Base-by-base conservation (phyloP, 1,140 invertebrate genomes). In the Lepidotrigona ventralis region DNA sequence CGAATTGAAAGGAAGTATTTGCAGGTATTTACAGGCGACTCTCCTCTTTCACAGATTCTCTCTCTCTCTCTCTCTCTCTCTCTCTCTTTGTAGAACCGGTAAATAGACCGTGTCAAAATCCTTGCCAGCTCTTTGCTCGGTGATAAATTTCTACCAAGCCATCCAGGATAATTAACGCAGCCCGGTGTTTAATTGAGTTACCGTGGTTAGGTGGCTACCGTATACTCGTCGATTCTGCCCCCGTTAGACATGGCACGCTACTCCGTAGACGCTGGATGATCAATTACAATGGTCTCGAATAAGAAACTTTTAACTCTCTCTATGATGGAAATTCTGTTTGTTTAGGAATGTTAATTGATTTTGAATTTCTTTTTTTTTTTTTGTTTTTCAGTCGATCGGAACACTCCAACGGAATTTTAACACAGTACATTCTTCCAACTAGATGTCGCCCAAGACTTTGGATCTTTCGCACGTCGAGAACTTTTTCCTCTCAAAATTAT, bases 81-180 rank as follows among this genome's bases (percentile, higher is more conserved):
- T 19, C 17, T 17, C 2, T 0, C 46, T 26, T 23, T 17, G 17
- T 15, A 15, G 5, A 23, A n/a, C 14, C 4, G 51, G 23, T 81
- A 75, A 83, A 83, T 83, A 83, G 81, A 70, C 66, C 81, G 81
- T 69, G 81, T 83, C 81, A 83, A 83, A 83, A 78, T 78, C 81
- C n/a, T 60, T 78, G 26, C 69, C 69, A 26, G 26, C 12, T 46
- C 39, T 46, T 46, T 11, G 54, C 73, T 2, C 74, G 39, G n/a
- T 58, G 75, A 83, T 83, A 83, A 83, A 83, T 83, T 78, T 70
- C 46, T 56, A 2, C 72, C n/a, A n/a, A n/a, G n/a, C 53, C 39
- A 33, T 53, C 33, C 53, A 15, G 53, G 80, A 82, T 82, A 82
- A 82, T 82, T 82, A 82, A 82, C 73, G 73, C 71, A 33, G 23